Conservation (phyloP, 1,140 invertebrate genomes). For the Leptestheria dahalacensis region DNA sequence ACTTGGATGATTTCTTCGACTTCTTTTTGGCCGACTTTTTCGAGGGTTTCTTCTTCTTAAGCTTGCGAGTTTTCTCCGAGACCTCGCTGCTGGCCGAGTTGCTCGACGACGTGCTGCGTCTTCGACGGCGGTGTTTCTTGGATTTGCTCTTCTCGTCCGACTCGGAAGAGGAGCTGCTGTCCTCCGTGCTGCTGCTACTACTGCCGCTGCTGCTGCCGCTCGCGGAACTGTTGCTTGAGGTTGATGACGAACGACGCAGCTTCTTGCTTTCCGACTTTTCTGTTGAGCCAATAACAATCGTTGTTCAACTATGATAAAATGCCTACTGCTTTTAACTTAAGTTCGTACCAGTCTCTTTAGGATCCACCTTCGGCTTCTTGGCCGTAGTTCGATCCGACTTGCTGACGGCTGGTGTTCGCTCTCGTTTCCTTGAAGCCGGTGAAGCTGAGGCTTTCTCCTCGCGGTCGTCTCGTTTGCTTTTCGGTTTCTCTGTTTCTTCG, state of each 20-base stretch:
- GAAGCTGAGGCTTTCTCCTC: neutral
- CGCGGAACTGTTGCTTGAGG: neutral
- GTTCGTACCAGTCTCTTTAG: slow-evolving; percentile 1
- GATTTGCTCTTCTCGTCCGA: neutral
- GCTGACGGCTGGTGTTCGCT: neutral
- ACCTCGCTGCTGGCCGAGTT: neutral
- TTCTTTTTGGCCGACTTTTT: slow-evolving; percentile 2
- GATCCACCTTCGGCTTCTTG: neutral
- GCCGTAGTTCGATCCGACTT: neutral
- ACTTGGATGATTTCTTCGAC: neutral
- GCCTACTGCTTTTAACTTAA: too few species aligned
- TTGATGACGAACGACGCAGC: neutral
- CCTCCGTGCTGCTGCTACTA: slow-evolving; percentile 5
- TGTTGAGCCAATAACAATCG: too few species aligned
- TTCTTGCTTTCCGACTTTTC: slow-evolving; percentile 6
- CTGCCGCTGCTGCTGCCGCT: slow-evolving; percentile 5
- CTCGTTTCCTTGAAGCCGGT: neutral
- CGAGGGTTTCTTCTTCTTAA: slow-evolving; percentile 8
- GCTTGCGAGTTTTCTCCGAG: neutral
- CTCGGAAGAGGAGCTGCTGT: slow-evolving; percentile 3
- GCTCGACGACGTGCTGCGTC: neutral
- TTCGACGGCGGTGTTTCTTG: slow-evolving; percentile 2
- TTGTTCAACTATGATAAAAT: too few species aligned
- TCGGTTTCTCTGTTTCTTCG: neutral
- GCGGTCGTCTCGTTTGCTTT: neutral